Evolutionary conservation across 2,888 invertebrate species (phyloP).

Genomic region (Heliconius hortense): DNA sequence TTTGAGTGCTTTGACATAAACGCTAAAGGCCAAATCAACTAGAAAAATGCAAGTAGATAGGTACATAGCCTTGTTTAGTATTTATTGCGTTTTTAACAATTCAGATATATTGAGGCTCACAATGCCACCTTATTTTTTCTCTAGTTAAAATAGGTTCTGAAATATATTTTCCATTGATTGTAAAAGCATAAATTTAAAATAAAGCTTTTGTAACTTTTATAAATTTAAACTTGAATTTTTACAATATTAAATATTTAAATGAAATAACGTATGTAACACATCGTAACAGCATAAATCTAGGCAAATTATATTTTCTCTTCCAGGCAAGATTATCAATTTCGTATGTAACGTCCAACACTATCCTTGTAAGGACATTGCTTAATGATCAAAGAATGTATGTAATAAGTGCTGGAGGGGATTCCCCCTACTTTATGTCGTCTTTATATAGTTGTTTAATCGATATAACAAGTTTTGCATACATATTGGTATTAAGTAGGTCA

Average conservation of each 20-base stretch:
- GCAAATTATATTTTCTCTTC: neutral
- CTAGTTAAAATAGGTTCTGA: no score
- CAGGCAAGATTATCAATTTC: neutral
- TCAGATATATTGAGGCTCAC: no score
- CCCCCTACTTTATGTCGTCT: neutral
- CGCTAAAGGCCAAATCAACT: neutral
- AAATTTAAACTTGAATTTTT: no score
- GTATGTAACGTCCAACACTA: neutral
- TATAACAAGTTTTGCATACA: neutral
- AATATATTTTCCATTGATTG: no score
- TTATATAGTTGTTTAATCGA: neutral
- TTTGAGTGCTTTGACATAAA: neutral
- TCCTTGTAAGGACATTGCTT: constrained; percentile 9
- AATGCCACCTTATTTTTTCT: no score
- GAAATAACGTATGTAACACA: neutral
- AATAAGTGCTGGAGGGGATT: neutral
- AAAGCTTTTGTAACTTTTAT: no score
- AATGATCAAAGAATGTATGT: neutral
- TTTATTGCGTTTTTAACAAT: no score
- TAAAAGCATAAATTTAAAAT: no score
- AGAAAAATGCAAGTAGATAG: neutral
- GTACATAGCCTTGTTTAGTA: no score
- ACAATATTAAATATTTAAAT: no score
- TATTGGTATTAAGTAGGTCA: neutral
- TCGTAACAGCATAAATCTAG: neutral